A percentile compares a stretch with the other conserved stretches of the same genome.
phyloP scores from a whole-genome alignment of 2,888 invertebrate species.

The Torymus aiolomorphi region DNA sequence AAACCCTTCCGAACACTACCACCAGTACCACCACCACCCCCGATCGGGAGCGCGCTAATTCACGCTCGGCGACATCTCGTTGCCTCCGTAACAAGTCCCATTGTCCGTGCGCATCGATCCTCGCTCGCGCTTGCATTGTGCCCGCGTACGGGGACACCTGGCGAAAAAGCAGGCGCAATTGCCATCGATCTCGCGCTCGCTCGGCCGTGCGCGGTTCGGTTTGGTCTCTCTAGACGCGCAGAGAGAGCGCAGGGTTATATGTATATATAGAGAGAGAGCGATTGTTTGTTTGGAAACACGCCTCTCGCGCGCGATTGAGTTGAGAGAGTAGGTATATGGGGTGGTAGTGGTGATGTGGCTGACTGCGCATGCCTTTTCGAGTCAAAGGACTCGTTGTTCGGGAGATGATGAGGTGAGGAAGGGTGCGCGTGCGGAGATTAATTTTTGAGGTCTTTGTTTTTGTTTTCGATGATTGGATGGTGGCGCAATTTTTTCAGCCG shows the following conservation, averaged over 20 bases:
- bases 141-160: slow-evolving; percentile 65
- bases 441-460: too few species aligned
- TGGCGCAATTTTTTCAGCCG: too few species aligned
- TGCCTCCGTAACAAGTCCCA: slow-evolving; percentile 73
- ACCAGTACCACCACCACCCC: slow-evolving; percentile 25
- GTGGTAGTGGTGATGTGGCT: too few species aligned
- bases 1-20: slow-evolving; percentile 45
- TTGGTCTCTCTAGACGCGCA: too few species aligned
- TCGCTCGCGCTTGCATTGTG: neutral
- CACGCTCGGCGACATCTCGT: slow-evolving; percentile 73
- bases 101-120: slow-evolving; percentile 69
- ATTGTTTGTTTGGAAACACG: slow-evolving; percentile 70
- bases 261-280: neutral
- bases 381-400: too few species aligned
- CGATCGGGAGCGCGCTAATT: slow-evolving; percentile 69
- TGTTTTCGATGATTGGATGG: too few species aligned
- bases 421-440: too few species aligned
- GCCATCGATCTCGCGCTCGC: slow-evolving; percentile 54
- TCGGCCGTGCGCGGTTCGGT: slow-evolving; percentile 31
- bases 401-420: too few species aligned
- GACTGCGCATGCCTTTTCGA: slow-evolving; percentile 10
- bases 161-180: slow-evolving; percentile 68
- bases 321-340: too few species aligned
- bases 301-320: slow-evolving; percentile 24
- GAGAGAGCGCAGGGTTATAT: too few species aligned